Evolutionary conservation across 2,888 invertebrate species (phyloP).

Genomic region (Cerastis rubricosa): DNA sequence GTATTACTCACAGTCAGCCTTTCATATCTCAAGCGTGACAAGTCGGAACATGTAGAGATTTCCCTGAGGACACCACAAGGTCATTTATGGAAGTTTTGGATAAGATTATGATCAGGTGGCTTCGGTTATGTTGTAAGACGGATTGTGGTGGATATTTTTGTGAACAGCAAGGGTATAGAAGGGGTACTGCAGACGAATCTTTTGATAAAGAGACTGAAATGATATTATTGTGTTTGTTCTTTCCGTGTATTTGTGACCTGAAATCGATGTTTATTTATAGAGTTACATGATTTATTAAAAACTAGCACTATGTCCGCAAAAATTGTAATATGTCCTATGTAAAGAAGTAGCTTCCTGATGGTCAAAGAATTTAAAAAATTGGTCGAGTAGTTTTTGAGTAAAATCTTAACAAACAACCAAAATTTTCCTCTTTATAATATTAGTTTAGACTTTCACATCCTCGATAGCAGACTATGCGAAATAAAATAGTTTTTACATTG

Average conservation of each 20-base stretch:
- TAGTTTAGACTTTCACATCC: too few species aligned
- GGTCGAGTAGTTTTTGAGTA: too few species aligned
- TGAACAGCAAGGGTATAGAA: not conserved
- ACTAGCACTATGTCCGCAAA: too few species aligned
- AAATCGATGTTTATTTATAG: too few species aligned
- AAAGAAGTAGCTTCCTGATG: too few species aligned
- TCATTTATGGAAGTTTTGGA: conserved; percentile 63
- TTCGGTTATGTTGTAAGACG: conserved; percentile 32
- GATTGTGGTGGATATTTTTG: conserved; percentile 35
- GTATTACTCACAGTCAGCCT: conserved; percentile 66
- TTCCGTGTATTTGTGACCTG: not conserved
- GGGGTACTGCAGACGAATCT: not conserved
- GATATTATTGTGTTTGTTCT: not conserved
- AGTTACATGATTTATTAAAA: not conserved
- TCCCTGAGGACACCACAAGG: conserved; percentile 73
- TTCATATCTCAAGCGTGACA: conserved; percentile 71
- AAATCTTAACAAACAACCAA: too few species aligned
- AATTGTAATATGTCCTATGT: too few species aligned
- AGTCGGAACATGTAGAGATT: conserved; percentile 70
- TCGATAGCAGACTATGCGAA: not conserved
- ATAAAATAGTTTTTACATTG: not conserved
- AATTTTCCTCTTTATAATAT: too few species aligned
- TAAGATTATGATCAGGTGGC: conserved; percentile 65
- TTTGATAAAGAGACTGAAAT: not conserved
- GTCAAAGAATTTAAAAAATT: too few species aligned